Conservation (phyloP, 2,888 invertebrate genomes). For the Acronicta leporina region DNA sequence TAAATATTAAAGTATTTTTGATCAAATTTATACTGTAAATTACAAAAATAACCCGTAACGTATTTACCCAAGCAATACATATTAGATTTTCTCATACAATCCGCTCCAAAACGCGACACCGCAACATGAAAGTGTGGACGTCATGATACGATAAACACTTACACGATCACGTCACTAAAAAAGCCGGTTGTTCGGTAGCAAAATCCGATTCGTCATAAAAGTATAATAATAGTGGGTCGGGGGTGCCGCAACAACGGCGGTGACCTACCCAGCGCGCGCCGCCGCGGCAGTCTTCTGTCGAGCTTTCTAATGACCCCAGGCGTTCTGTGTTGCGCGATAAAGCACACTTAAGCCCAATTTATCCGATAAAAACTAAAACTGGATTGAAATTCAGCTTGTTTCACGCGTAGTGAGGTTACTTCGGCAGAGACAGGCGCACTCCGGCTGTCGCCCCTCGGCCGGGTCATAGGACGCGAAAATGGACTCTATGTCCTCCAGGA, state of each 20-base stretch:
- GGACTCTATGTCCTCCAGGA: conserved; percentile 78
- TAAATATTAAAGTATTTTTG: neutral
- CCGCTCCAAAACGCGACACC: conserved; percentile 29
- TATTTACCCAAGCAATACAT: conserved; percentile 6
- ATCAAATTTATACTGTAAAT: neutral
- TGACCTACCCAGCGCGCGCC: conserved; percentile 85
- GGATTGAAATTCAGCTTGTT: conserved; percentile 73
- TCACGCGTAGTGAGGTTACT: conserved; percentile 71
- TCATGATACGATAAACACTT: conserved; percentile 65
- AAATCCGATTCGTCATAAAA: conserved; percentile 89
- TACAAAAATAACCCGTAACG: neutral
- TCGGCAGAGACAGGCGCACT: conserved; percentile 77
- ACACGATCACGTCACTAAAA: conserved; percentile 72
- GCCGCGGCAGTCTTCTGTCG: conserved; percentile 87
- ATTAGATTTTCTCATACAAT: conserved; percentile 17
- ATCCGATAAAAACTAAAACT: conserved; percentile 73
- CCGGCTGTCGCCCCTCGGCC: conserved; percentile 57
- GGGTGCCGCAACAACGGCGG: conserved; percentile 86
- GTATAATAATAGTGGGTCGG: conserved; percentile 88
- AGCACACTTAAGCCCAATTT: conserved; percentile 68
- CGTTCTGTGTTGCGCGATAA: conserved; percentile 82
- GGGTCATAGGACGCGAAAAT: conserved; percentile 72
- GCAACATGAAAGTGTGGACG: conserved; percentile 39
- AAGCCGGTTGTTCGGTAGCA: conserved; percentile 78
- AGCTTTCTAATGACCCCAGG: conserved; percentile 88